Evolutionary conservation across 2,797 vertebrate genomes (phyloP).

Genomic region (Dryobates pubescens): DNA sequence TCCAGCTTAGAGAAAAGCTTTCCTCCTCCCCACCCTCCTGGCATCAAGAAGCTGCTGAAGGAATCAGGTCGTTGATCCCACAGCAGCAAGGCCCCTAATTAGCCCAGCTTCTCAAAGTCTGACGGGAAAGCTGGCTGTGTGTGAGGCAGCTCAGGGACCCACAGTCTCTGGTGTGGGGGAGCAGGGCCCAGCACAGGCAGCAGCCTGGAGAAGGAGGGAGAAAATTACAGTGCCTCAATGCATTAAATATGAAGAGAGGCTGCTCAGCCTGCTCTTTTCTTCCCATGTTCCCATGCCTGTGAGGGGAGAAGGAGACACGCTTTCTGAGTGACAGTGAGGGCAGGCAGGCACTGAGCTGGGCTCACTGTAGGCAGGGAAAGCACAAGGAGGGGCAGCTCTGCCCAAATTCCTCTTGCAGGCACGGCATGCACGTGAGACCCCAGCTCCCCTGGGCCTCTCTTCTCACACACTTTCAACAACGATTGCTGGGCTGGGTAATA

Average conservation of each 20-base stretch:
- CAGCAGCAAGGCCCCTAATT: constrained; percentile 27
- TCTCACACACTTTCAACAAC: not conserved
- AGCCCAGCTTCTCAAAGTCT: not conserved
- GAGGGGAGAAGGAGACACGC: not conserved
- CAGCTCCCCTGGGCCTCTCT: not conserved
- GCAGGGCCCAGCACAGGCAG: not conserved
- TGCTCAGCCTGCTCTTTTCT: not conserved
- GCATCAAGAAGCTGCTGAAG: constrained; percentile 58
- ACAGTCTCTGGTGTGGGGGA: accelerated
- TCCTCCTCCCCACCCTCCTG: not conserved
- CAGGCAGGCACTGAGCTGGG: not conserved
- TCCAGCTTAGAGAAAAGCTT: constrained; percentile 47
- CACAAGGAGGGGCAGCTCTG: not conserved
- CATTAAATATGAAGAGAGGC: constrained; percentile 34
- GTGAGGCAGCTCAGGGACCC: not conserved
- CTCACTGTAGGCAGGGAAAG: not conserved
- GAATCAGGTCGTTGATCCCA: constrained; percentile 64
- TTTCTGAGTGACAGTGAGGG: not conserved
- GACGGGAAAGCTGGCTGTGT: not conserved
- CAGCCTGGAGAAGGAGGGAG: not conserved
- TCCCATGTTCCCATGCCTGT: accelerated
- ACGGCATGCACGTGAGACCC: accelerated
- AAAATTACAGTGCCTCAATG: constrained; percentile 37
- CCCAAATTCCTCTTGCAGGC: not conserved
- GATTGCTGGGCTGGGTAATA: constrained; percentile 27